A percentile compares a stretch with the other conserved stretches of the same genome.
These are phyloP conservation scores for Molorchus minor DNA, from an alignment of 2,888 invertebrate species.

Conservation along the genomic window DNA sequence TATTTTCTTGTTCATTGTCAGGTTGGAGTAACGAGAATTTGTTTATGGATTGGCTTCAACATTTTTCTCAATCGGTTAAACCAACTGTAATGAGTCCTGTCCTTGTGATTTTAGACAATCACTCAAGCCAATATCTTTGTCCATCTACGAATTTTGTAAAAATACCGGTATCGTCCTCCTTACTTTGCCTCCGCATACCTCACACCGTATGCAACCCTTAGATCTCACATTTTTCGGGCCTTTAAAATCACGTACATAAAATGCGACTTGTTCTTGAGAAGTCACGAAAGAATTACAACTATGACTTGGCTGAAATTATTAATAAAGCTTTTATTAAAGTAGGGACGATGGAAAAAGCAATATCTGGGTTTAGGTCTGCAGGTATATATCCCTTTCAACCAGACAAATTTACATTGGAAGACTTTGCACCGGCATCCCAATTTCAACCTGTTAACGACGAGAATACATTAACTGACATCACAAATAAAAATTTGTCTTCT, in stretches of 20 bases:
- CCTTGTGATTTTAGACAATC: background rate
- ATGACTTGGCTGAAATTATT: slow-evolving; percentile 33
- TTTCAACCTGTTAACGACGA: no score
- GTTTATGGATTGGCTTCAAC: background rate
- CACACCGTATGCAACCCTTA: background rate
- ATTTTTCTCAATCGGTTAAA: background rate
- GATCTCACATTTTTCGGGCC: slow-evolving; percentile 1
- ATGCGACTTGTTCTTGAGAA: slow-evolving; percentile 23
- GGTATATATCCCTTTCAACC: slow-evolving; percentile 27
- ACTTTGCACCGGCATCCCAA: no score
- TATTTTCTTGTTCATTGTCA: background rate
- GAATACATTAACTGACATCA: no score
- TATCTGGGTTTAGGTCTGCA: slow-evolving; percentile 30
- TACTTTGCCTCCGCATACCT: background rate
- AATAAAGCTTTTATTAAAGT: slow-evolving; percentile 41
- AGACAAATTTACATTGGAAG: slow-evolving; percentile 33
- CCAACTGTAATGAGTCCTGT: background rate
- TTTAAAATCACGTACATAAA: slow-evolving; percentile 3
- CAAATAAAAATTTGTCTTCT: no score
- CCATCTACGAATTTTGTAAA: background rate
- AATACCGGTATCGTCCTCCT: background rate
- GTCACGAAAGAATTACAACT: slow-evolving; percentile 36
- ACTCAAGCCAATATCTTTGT: background rate
- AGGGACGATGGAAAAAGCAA: slow-evolving; percentile 35
- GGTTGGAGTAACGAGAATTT: background rate